Percentiles rank a stretch among this genome's conserved stretches.
These are phyloP conservation scores for Oxyura jamaicensis DNA, from an alignment of 2,113 vertebrate species.

Conservation along the genomic window DNA sequence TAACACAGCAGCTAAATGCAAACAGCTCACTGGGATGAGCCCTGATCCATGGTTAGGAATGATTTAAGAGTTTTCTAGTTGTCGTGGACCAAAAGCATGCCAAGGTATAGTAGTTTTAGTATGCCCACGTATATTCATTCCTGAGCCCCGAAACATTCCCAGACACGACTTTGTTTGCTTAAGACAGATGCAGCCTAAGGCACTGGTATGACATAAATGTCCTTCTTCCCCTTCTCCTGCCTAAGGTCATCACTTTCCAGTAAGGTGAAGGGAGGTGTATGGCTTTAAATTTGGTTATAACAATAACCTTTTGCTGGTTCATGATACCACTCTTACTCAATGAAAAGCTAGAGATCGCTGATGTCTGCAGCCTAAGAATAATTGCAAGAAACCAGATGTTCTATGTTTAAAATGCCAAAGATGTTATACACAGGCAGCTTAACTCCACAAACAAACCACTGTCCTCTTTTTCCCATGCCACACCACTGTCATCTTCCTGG, in stretches of 20 bases:
- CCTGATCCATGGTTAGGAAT: background rate
- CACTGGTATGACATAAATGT: background rate
- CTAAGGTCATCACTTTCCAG: background rate
- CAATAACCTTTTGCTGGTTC: background rate
- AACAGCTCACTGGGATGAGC: background rate
- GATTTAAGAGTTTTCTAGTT: conserved; percentile 38
- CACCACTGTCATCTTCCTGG: background rate
- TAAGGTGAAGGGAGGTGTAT: background rate
- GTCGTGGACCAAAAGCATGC: background rate
- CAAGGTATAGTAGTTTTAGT: background rate
- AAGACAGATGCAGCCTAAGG: background rate
- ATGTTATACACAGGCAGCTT: background rate
- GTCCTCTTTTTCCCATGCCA: background rate
- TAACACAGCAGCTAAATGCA: background rate
- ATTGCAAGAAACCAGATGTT: background rate
- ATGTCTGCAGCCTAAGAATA: background rate
- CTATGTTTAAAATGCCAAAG: background rate
- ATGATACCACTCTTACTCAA: background rate
- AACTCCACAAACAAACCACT: conserved; percentile 11
- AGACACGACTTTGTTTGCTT: background rate
- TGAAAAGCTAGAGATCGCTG: background rate
- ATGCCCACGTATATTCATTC: background rate
- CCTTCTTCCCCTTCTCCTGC: background rate
- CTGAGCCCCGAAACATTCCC: accelerated
- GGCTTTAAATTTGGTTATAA: background rate